Evolutionary conservation across 2,113 vertebrate species (phyloP).

Genomic region (Zosterops pallidus): DNA sequence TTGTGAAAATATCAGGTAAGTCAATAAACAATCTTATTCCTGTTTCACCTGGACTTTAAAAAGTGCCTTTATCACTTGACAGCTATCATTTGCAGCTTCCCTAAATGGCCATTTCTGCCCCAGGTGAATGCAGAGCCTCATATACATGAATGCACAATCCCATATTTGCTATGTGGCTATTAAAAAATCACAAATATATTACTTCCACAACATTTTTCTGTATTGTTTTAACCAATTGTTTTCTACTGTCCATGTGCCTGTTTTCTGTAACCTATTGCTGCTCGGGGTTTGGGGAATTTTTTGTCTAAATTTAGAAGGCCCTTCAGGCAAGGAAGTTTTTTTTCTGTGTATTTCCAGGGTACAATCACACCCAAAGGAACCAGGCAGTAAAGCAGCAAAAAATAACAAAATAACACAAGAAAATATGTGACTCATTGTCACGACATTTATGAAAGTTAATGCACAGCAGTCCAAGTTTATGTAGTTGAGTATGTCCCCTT

Average conservation of each 20-base stretch:
- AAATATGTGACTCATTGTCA: neutral
- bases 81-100: neutral
- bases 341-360: neutral
- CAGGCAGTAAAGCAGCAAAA: neutral
- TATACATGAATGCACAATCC: neutral
- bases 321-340: neutral
- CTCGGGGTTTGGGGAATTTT: neutral
- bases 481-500: neutral
- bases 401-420: neutral
- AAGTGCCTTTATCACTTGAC: neutral
- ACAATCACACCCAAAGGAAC: fast-evolving
- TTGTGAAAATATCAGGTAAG: neutral
- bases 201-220: neutral
- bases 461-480: neutral
- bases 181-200: neutral
- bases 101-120: neutral
- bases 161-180: neutral
- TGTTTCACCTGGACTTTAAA: neutral
- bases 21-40: neutral
- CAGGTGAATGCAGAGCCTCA: neutral
- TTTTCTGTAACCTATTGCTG: neutral
- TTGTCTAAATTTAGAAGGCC: neutral
- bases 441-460: neutral
- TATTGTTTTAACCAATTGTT: neutral
- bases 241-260: neutral